phyloP scores from a whole-genome alignment of 2,113 vertebrate genomes.

The Pimephales promelas region DNA sequence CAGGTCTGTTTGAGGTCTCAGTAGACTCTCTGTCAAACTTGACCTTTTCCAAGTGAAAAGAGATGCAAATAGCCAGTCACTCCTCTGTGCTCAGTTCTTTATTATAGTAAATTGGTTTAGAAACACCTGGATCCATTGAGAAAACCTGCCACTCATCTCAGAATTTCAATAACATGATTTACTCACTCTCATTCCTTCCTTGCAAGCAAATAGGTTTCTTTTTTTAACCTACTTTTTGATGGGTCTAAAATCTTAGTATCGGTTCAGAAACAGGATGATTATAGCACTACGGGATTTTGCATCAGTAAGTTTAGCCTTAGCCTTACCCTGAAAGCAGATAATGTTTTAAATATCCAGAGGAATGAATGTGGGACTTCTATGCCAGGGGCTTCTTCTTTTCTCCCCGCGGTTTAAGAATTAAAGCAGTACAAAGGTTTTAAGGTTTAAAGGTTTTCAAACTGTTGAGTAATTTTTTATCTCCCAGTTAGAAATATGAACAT shows the following conservation, averaged over 20 bases:
- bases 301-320: slow-evolving; percentile 25
- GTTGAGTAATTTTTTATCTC: background rate
- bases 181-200: background rate
- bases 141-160: slow-evolving; percentile 43
- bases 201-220: background rate
- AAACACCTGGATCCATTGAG: slow-evolving; percentile 50
- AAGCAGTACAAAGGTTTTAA: slow-evolving; percentile 8
- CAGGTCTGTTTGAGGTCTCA: slow-evolving; percentile 38
- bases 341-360: background rate
- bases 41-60: slow-evolving; percentile 55
- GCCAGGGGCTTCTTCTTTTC: background rate
- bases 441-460: slow-evolving; percentile 8
- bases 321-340: background rate
- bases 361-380: background rate
- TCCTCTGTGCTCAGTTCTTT: slow-evolving; percentile 42
- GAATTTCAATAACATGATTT: slow-evolving; percentile 25
- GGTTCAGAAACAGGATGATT: background rate
- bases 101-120: slow-evolving; percentile 50
- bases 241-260: background rate
- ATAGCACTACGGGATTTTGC: background rate
- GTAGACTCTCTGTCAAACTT: slow-evolving; percentile 48
- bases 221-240: background rate
- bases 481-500: background rate
- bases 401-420: background rate
- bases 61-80: slow-evolving; percentile 49